Conservation (phyloP, 2,888 invertebrate species). For the Ochlodes sylvanus region DNA sequence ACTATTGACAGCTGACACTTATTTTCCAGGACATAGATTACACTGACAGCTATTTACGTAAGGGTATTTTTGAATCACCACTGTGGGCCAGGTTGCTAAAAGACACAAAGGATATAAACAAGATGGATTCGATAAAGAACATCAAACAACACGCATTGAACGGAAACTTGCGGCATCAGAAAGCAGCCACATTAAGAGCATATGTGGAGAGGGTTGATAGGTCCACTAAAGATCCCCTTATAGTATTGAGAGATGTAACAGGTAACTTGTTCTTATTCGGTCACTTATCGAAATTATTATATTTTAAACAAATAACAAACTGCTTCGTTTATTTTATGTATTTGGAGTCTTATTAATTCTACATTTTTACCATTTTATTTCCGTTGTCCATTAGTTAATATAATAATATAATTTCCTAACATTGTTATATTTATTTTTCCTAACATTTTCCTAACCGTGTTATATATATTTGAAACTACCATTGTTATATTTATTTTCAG, state of each 20-base stretch:
- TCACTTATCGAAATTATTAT: too few species aligned
- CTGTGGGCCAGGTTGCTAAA: slow-evolving; percentile 65
- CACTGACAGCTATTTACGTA: slow-evolving; percentile 61
- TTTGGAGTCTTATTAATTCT: too few species aligned
- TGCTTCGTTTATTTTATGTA: too few species aligned
- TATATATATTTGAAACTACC: too few species aligned
- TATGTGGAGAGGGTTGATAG: slow-evolving; percentile 76
- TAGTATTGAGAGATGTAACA: slow-evolving; percentile 70
- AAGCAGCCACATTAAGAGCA: slow-evolving; percentile 70
- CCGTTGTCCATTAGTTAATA: too few species aligned
- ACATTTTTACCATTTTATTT: too few species aligned
- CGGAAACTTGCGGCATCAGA: slow-evolving; percentile 64
- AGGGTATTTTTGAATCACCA: slow-evolving; percentile 68
- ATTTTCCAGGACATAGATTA: slow-evolving; percentile 72
- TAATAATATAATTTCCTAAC: too few species aligned
- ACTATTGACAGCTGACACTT: too few species aligned
- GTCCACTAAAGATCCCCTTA: slow-evolving; percentile 71
- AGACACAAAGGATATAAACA: slow-evolving; percentile 59
- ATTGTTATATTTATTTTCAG: slow-evolving; percentile 52
- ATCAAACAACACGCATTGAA: slow-evolving; percentile 69
- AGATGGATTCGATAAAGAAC: slow-evolving; percentile 65
- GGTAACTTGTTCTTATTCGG: slow-evolving; percentile 52
- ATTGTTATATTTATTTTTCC: too few species aligned
- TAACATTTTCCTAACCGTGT: too few species aligned
- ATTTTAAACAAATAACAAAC: too few species aligned